Evolutionary conservation across 2,888 invertebrate genomes (phyloP), one percentile per base, ranked within the genome.

Genomic region (Hirtodrosophila duncani): DNA sequence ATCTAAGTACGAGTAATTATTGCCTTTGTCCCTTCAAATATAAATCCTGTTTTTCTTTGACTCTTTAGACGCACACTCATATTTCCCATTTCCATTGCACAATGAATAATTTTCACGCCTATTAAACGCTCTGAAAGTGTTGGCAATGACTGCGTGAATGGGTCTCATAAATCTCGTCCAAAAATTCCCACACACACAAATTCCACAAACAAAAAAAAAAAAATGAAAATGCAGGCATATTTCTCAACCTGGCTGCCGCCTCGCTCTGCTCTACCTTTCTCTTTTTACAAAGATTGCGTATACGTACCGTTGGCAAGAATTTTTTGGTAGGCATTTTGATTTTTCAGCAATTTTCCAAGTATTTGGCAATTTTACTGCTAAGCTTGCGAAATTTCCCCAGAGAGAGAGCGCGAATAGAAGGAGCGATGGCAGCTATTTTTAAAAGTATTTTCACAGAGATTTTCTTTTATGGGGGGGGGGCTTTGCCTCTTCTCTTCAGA

Each of bases 311-410:
- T 20, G 26, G 29, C 2, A 3, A 10, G 8, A 27, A 21, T 11
- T 20, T 8, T 11, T 8, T 29, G 39, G 20, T 26, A 18, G 52
- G 61, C 66, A 36, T 62, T 44, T 49, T 43, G 43, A 48, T 41
- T 17, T 62, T 53, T 45, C 49, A 46, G 45, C 38, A 64, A 44
- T 67, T 58, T 69, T 71, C 56, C 57, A 65, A 74, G 67, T 46
- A 46, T 34, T 44, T 49, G 31, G 24, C 31, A 30, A 31, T 18
- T 16, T 18, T 37, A 60, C 45, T 52, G 44, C 43, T 36, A 27
- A 57, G 63, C 79, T 72, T 81, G 59, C 81, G 81, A 72, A 81
- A 81, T 79, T 69, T 75, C 67, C 63, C 56, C n/a, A n/a, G n/a
- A n/a, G n/a, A n/a, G n/a, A n/a, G n/a, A n/a, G n/a, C n/a, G n/a